phyloP scores from a whole-genome alignment of 1,140 invertebrate genomes.

The Drosophila ficusphila region DNA sequence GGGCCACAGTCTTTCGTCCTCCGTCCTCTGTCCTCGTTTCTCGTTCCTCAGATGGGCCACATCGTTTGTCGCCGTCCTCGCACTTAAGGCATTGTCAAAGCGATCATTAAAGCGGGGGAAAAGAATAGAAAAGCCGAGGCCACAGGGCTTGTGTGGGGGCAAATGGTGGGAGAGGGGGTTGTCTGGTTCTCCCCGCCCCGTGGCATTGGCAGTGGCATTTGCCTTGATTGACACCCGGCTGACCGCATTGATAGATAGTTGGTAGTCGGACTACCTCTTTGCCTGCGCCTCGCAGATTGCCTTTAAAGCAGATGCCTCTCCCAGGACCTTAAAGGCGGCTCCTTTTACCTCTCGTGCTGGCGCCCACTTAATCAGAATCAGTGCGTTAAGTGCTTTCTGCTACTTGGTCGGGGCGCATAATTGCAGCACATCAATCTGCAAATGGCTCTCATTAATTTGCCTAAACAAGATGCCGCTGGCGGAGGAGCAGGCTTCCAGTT shows the following conservation, averaged over 20 bases:
- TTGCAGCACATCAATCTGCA: constrained; percentile 80
- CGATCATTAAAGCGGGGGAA: constrained; percentile 65
- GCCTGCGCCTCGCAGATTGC: constrained; percentile 39
- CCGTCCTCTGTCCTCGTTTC: neutral
- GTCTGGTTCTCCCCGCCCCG: constrained; percentile 35
- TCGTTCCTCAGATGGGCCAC: constrained; percentile 26
- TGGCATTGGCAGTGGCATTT: constrained; percentile 61
- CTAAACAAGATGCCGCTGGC: constrained; percentile 42
- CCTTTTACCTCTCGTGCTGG: constrained; percentile 26
- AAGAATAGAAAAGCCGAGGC: constrained; percentile 17
- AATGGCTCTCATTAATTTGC: constrained; percentile 77
- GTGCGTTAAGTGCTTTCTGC: constrained; percentile 73
- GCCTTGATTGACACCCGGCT: constrained; percentile 76
- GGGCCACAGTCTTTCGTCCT: constrained; percentile 17
- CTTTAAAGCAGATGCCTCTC: constrained; percentile 51
- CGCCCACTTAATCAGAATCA: constrained; percentile 75
- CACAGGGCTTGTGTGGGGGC: neutral
- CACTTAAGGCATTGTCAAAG: constrained; percentile 77
- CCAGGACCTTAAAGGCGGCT: constrained; percentile 18
- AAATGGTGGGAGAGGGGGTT: neutral
- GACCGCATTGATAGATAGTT: constrained; percentile 68
- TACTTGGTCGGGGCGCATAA: constrained; percentile 60
- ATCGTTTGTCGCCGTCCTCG: constrained; percentile 54
- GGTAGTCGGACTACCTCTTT: neutral
- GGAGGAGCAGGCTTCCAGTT: constrained; percentile 17